Base-by-base conservation (phyloP, 2,797 vertebrate genomes). In the Cyprinodon diabolis region DNA sequence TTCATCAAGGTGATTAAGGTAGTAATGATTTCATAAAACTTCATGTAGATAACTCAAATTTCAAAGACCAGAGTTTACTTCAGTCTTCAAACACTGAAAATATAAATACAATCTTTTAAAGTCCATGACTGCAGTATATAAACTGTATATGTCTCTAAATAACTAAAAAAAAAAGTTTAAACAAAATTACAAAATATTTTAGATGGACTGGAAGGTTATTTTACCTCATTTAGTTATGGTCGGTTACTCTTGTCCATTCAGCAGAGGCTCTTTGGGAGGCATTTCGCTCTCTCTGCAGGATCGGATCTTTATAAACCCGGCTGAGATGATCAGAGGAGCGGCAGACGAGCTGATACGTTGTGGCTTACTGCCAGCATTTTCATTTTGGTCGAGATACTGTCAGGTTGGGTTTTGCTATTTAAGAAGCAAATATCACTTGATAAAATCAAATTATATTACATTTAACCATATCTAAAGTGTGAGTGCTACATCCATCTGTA, bases 211-310 rank as follows among this genome's bases (percentile, higher is more conserved):
- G 2, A 51, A 58, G 15, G 25, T 43, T n/a, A 23, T 43, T 48
- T 89, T 86, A 71, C 86, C 65, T 93, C 87, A 92, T 90, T 85
- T 66, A 89, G 76, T 74, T 81, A 71, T 72, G 74, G 77, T 60
- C 80, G n/a, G 79, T 69, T 72, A 72, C 77, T 74, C 79, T 66
- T 52, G 66, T 84, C 73, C 79, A 40, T 63, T 86, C 76, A 80
- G 68, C 62, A 81, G 81, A 69, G 78, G 73, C 54, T 81, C 69
- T 82, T 79, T 89, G 21, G 83, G 81, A 69, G 79, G 62, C 90
- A 90, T 90, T 86, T 87, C 86, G 48, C 74, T 37, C 57, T n/a
- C 1, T 45, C 78, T 56, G 45, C 14, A 0, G 48, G 63, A 55
- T 75, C 45, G 54, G 57, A 79, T 89, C 81, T 84, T 78, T 78